Evolutionary conservation across 2,797 vertebrate genomes (phyloP), one percentile per base, ranked within the genome.

Genomic region (Chelon labrosus): DNA sequence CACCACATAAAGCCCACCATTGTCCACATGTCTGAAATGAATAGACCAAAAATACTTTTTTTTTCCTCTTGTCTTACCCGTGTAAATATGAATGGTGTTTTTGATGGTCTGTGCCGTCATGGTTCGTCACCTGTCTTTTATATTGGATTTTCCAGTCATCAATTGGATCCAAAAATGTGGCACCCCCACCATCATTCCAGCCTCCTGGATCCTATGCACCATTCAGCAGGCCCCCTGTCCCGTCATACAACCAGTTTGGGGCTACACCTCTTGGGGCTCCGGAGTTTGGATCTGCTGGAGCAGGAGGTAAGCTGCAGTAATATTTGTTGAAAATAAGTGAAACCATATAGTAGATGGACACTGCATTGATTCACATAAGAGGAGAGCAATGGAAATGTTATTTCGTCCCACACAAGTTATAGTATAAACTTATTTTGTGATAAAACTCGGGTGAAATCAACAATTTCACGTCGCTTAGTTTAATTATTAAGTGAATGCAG

Each of bases 191-290:
- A 65, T 96, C 97, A 74, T 99, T 98, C 95, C 97, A 96, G 85
- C 93, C 96, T 8, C 94, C 96, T 70, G 95, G 94, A 8, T 92
- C 97, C 54, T 99, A 98, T 44, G 94, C 95, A 60, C 94, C 97
- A 13, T 98, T 97, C 86, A 96, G 92, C 88, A 96, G 97, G 84
- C 93, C 96, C 82, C 94, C 96, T 65, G 96, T 96, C 84, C 91
- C 96, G 10, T 87, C 96, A 0, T 99, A 98, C 94, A 97, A 94
- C 71, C 97, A 98, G 89, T 99, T 98, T 80, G 96, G 94, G 57
- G 91, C 95, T 6, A 87, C 94, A 62, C 87, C 97, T 0, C 91
- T 97, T 68, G 95, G 96, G 60, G 79, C 96, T 50, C 97, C 97
- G 88, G 96, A 96, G 75, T 98, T 97, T 58, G 95, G 95, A 7